Evolutionary conservation across 2,888 invertebrate genomes (phyloP).

Genomic region (Dynastes grantii): DNA sequence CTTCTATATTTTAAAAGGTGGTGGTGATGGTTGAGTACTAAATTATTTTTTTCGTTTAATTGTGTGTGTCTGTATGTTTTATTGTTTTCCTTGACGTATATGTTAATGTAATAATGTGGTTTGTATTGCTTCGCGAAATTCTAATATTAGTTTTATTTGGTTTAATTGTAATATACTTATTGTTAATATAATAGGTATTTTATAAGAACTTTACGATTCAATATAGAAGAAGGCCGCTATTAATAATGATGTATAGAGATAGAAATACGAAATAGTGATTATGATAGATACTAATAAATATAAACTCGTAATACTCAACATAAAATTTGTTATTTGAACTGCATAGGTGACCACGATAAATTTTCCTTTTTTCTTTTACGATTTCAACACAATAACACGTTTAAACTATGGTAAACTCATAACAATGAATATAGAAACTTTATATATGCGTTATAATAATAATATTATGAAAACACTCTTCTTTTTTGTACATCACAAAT

Average conservation of each 20-base stretch:
- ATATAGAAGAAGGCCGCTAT: slow-evolving; percentile 49
- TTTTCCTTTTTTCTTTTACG: slow-evolving; percentile 34
- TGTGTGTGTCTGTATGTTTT: slow-evolving; percentile 11
- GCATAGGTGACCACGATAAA: slow-evolving; percentile 51
- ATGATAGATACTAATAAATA: slow-evolving; percentile 24
- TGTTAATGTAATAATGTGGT: slow-evolving; percentile 8
- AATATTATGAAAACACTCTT: slow-evolving; percentile 47
- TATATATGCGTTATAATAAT: slow-evolving; percentile 26
- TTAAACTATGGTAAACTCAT: slow-evolving; percentile 51
- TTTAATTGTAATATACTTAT: slow-evolving; percentile 19
- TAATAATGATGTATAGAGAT: slow-evolving; percentile 32
- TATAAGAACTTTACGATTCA: slow-evolving; percentile 31
- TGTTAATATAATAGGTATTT: not conserved
- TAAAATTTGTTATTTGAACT: slow-evolving; percentile 52
- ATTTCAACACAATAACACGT: slow-evolving; percentile 49
- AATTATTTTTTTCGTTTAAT: slow-evolving; percentile 31
- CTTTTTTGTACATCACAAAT: slow-evolving; percentile 63
- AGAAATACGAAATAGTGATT: slow-evolving; percentile 14
- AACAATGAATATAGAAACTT: slow-evolving; percentile 50
- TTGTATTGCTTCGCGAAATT: slow-evolving; percentile 45
- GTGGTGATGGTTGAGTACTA: slow-evolving; percentile 42
- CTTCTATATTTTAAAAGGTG: slow-evolving; percentile 62
- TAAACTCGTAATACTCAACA: slow-evolving; percentile 44
- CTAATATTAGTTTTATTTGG: slow-evolving; percentile 16
- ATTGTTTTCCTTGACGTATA: not conserved